Percentiles rank a stretch among this genome's conserved stretches.
phyloP scores from a whole-genome alignment of 2,797 vertebrate species.

The Danio aesculapii region DNA sequence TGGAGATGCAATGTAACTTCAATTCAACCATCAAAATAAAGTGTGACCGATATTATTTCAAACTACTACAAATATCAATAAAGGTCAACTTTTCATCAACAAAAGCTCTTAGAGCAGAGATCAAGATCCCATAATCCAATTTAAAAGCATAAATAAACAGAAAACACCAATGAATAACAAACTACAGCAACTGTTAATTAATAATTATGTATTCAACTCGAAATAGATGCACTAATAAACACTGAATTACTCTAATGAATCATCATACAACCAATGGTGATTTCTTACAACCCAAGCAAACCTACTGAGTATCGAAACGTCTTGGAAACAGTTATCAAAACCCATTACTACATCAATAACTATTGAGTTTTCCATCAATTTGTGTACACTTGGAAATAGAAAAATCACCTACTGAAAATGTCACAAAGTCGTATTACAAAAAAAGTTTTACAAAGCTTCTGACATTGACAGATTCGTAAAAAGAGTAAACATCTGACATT shows the following conservation, averaged over 20 bases:
- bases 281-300: conserved; percentile 34
- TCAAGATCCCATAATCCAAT: too few species aligned
- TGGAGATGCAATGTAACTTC: too few species aligned
- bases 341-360: conserved; percentile 32
- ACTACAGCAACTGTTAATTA: too few species aligned
- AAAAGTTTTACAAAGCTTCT: conserved; percentile 50
- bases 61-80: too few species aligned
- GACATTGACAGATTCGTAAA: conserved; percentile 40
- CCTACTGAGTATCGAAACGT: conserved; percentile 42
- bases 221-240: neutral
- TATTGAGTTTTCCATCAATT: conserved; percentile 31
- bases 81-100: too few species aligned
- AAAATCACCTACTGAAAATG: conserved; percentile 49
- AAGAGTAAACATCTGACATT: conserved; percentile 59
- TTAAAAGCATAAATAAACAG: too few species aligned
- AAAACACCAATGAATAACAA: too few species aligned
- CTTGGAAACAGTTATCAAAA: conserved; percentile 54
- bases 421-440: conserved; percentile 46
- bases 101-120: too few species aligned
- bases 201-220: too few species aligned
- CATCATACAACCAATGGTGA: conserved; percentile 16
- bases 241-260: neutral
- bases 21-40: too few species aligned
- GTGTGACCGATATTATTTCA: too few species aligned
- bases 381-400: conserved; percentile 29